Evolutionary conservation across 2,888 invertebrate species (phyloP), one percentile per base, ranked within the genome.

Genomic region (Temnothorax rugatulus): DNA sequence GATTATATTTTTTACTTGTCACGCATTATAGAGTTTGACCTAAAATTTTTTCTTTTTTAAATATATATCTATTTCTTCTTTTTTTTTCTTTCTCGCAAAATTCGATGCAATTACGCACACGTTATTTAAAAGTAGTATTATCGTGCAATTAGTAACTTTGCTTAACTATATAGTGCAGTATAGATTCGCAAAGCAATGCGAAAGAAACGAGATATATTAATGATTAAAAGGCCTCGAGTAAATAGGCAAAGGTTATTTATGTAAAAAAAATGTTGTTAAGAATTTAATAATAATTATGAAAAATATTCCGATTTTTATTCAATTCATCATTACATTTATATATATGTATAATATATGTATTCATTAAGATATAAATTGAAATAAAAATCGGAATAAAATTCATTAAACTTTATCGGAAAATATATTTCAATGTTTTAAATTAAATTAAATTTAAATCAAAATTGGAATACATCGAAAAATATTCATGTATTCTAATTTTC

Each of bases 111-210:
- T 50, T 41, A 87, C 81, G 85, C 85, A 86, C 84, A 89, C 63
- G 44, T 82, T 63, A 61, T 44, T 54, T 34, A 66, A 15, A 74
- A 57, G 61, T 73, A 61, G 68, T 64, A 64, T 61, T 81, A 61
- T 76, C 9, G 57, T 86, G 75, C 18, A 73, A 82, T 52, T 81
- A 82, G 15, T 83, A 84, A 87, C 91, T 91, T 91, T 91, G 91
- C 90, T 87, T 87, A 87, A 90, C 91, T 91, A 91, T 91, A 91
- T 88, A 87, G 44, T 29, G 59, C 79, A 25, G 87, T 91, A 91
- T 91, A 91, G 91, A 91, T 90, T 77, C 54, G 91, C 90, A 90
- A 91, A 91, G 90, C 84, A 73, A 84, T 69, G 73, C 77, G 25
- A 75, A 64, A 38, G 21, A 41, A 18, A 29, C 0, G 25, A 68